Percentiles rank a stretch among this genome's conserved stretches.
Evolutionary conservation across 2,797 vertebrate species (phyloP).

Genomic region (Enteromius treurensis): DNA sequence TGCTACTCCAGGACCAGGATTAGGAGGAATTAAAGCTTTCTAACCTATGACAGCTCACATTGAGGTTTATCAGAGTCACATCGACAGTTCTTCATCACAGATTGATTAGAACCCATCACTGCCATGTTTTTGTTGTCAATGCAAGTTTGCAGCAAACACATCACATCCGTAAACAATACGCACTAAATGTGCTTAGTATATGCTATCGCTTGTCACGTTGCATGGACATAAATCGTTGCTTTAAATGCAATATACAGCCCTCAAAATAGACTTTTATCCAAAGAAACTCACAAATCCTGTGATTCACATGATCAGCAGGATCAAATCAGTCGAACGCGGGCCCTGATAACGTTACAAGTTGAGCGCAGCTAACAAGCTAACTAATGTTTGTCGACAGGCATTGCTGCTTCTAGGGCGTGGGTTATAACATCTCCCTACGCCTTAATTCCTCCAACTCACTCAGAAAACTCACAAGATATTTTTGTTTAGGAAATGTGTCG

Average conservation of each 20-base stretch:
- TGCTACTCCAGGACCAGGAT: not conserved
- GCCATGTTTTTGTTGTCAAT: conserved; percentile 1
- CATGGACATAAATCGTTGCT: not conserved
- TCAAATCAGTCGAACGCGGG: conserved; percentile 12
- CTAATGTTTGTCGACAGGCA: conserved; percentile 18
- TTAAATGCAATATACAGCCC: not conserved
- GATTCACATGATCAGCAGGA: not conserved
- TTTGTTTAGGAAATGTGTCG: not conserved
- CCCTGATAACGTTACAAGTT: conserved; percentile 22
- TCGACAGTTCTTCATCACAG: not conserved
- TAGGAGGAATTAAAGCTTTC: not conserved
- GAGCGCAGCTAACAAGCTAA: conserved; percentile 45
- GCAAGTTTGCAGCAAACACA: conserved; percentile 14
- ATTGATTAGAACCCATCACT: not conserved
- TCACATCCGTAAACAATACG: conserved; percentile 2
- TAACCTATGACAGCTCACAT: conserved; percentile 16
- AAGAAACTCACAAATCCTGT: not conserved
- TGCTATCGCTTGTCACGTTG: not conserved
- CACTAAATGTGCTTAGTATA: not conserved
- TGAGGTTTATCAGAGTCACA: not conserved
- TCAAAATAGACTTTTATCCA: not conserved
- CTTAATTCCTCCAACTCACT: not conserved
- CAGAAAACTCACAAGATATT: not conserved
- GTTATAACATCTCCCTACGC: not conserved
- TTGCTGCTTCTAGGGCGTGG: not conserved